Conservation (phyloP, 2,113 vertebrate species). For the Cheirogaleus medius region DNA sequence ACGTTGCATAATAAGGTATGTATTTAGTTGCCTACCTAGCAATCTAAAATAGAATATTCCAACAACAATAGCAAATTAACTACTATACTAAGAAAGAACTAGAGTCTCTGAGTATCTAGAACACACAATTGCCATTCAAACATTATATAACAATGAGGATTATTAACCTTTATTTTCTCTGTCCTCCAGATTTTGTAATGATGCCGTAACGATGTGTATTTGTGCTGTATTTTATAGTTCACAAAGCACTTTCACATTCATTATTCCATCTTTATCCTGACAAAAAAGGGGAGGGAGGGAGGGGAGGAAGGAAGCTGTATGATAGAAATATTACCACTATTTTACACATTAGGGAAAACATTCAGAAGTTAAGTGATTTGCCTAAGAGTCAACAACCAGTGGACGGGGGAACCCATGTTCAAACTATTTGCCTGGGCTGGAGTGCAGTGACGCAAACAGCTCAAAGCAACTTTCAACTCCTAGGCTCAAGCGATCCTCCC, state of each 20-base stretch:
- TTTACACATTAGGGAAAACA: neutral
- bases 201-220: accelerated
- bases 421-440: too few relatives aligned
- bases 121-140: neutral
- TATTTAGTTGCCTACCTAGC: conserved; percentile 38
- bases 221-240: neutral
- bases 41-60: conserved; percentile 37
- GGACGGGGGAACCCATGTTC: accelerated
- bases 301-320: neutral
- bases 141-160: neutral
- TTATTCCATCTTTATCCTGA: neutral
- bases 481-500: too few relatives aligned
- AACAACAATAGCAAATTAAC: neutral
- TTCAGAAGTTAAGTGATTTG: accelerated
- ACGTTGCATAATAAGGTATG: conserved; percentile 34
- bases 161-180: neutral
- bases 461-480: too few relatives aligned
- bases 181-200: neutral
- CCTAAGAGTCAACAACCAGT: accelerated
- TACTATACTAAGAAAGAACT: neutral
- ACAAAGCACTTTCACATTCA: neutral
- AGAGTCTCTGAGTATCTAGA: neutral
- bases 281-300: neutral
- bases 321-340: neutral
- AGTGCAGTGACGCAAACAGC: too few relatives aligned